Base-by-base conservation (phyloP, 2,113 vertebrate species). In the Pandion haliaetus region DNA sequence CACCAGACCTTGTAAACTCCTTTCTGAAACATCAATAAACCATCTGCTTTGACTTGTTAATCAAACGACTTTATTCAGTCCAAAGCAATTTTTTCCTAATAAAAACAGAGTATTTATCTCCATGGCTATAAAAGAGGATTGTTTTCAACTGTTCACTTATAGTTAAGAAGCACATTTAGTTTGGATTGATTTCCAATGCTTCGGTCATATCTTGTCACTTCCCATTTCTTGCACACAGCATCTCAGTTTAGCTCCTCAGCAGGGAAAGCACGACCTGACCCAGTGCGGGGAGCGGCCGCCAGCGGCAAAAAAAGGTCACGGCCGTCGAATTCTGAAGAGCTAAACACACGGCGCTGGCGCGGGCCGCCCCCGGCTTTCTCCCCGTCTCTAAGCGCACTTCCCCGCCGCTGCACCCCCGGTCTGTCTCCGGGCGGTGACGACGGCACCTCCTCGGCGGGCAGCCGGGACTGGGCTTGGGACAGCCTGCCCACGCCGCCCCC, bases 151-250 rank as follows among this genome's bases (percentile, higher is more conserved):
- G 98, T 99, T 99, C 99, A 99, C 99, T 99, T 99, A 99, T 99
- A 99, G 98, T 99, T 99, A 99, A 99, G 99, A 99, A 99, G 99
- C 98, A 98, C 99, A 99, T 99, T 99, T 99, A 99, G 99, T 99
- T 99, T 98, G 98, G 98, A 99, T 99, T 99, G 99, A 99, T 99
- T 99, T 99, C 99, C 99, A 99, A 99, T 99, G 99, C 98, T 99
- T 99, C 94, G 98, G 99, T 99, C 99, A 99, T 99, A 99, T 99
- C 99, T 99, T 99, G 99, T 99, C 99, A 99, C 99, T 99, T 99
- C 99, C 99, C 98, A 99, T 99, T 99, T 99, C 98, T 98, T 98
- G 98, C 97, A 99, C 99, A 98, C 98, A 98, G 98, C 98, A 99
- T 99, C 99, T 99, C 99, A 98, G 99, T 99, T 99, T 99, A 99